These are phyloP conservation scores for Larimichthys polyactis DNA, from an alignment of 2,113 vertebrate species.

Conservation along the genomic window DNA sequence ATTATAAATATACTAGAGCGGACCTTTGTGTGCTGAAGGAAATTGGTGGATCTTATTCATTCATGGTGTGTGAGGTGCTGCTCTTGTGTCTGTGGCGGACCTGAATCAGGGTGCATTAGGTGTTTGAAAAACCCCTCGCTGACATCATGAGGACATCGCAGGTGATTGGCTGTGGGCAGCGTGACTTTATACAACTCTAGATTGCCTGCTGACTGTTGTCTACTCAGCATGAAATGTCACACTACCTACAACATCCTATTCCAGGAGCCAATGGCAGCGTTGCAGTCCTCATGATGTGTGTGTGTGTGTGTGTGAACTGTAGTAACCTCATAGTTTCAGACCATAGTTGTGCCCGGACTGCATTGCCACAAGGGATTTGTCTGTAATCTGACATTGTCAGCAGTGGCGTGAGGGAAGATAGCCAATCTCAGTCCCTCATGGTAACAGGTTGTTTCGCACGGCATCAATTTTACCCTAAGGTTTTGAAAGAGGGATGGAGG, in stretches of 20 bases:
- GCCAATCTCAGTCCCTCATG: slow-evolving; percentile 28
- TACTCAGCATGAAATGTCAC: slow-evolving; percentile 39
- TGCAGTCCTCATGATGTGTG: slow-evolving; percentile 10
- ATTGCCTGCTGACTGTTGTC: slow-evolving; percentile 19
- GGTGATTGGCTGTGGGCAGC: slow-evolving; percentile 20
- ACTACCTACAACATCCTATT: slow-evolving; percentile 65
- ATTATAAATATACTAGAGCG: neutral
- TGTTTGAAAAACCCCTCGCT: neutral
- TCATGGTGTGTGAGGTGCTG: neutral
- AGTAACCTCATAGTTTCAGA: slow-evolving; percentile 57
- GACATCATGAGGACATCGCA: neutral
- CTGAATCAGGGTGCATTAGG: neutral
- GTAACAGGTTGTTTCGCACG: slow-evolving; percentile 9
- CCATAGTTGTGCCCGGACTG: neutral
- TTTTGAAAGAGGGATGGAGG: neutral
- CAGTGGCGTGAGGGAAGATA: slow-evolving; percentile 21
- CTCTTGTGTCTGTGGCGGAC: neutral
- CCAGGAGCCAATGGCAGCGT: slow-evolving; percentile 65
- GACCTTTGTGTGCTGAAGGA: neutral
- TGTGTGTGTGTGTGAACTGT: slow-evolving; percentile 53
- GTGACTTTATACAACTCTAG: neutral
- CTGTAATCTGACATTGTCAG: slow-evolving; percentile 46
- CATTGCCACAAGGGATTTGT: slow-evolving; percentile 25
- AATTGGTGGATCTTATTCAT: neutral
- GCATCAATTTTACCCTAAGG: neutral